Base-by-base conservation (phyloP, 2,113 vertebrate genomes). In the Rana temporaria region DNA sequence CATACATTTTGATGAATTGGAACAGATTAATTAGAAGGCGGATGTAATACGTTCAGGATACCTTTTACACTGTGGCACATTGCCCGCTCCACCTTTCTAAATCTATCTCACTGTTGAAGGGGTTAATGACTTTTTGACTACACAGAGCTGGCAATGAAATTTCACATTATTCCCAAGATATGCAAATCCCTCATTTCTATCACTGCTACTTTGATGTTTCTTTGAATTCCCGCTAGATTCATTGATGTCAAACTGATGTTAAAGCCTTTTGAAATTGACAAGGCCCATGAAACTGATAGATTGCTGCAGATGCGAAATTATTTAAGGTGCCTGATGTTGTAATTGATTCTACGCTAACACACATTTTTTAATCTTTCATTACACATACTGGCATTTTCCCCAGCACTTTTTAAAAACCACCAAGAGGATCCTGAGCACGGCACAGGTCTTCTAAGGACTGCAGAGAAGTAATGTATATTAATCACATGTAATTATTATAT, bases 241-340 rank as follows among this genome's bases (percentile, higher is more conserved):
- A 64, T 70, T 85, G 79, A 80, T 85, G 65, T 82, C 32, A 66
- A 68, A 62, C 38, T 77, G 59, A 79, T 76, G 53, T 78, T 82
- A 75, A 78, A 75, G 75, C 85, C 69, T 84, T 74, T 78, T 78
- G 80, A 78, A 85, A 84, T 84, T 78, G 84, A 66, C 82, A 84
- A 55, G 82, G 69, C 52, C 72, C 62, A 79, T 80, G 65, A 85
- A 85, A 85, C 22, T 85, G 82, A 87, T 82, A 84, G 65, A 84
- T 85, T 69, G 81, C 81, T 76, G 81, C 81, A 85, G 84, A 82
- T 78, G 70, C 75, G 65, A 85, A 80, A 62, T 72, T 84, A 65
- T 72, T 75, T 78, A 79, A 85, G 75, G 79, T 82, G 59, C 59
- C 56, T 65, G 34, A 64, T 80, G 79, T 70, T 79, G 84, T 83